A percentile compares a stretch with the other conserved stretches of the same genome.
phyloP scores from a whole-genome alignment of 2,797 vertebrate species.

The Anguilla marmorata region DNA sequence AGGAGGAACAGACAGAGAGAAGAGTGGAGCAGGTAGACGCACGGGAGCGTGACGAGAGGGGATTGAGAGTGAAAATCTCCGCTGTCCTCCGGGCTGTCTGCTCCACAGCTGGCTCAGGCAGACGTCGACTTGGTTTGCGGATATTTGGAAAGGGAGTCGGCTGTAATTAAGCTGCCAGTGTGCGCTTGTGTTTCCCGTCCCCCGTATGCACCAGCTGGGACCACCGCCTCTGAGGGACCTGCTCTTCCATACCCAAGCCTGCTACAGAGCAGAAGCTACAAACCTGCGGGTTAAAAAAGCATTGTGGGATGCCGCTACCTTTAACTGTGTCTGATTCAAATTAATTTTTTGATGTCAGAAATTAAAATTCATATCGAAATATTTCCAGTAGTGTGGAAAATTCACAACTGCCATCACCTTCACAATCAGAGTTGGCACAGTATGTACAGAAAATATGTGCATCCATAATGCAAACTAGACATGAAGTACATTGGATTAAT shows the following conservation, averaged over 20 bases:
- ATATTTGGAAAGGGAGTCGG: background rate
- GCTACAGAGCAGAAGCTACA: background rate
- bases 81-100: background rate
- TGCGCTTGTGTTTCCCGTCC: background rate
- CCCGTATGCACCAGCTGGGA: background rate
- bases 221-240: background rate
- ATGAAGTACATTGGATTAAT: background rate
- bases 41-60: background rate
- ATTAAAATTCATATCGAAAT: background rate
- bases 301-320: background rate
- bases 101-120: background rate
- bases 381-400: background rate
- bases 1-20: conserved; percentile 19
- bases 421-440: background rate
- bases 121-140: background rate
- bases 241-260: background rate
- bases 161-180: background rate
- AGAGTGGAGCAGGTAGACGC: background rate
- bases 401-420: background rate
- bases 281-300: background rate
- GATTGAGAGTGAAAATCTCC: background rate
- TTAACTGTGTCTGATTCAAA: background rate
- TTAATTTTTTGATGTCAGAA: background rate
- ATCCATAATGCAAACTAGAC: background rate
- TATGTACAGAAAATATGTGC: background rate